Base-by-base conservation (phyloP, 1,140 invertebrate genomes). In the Cheumatopsyche charites region DNA sequence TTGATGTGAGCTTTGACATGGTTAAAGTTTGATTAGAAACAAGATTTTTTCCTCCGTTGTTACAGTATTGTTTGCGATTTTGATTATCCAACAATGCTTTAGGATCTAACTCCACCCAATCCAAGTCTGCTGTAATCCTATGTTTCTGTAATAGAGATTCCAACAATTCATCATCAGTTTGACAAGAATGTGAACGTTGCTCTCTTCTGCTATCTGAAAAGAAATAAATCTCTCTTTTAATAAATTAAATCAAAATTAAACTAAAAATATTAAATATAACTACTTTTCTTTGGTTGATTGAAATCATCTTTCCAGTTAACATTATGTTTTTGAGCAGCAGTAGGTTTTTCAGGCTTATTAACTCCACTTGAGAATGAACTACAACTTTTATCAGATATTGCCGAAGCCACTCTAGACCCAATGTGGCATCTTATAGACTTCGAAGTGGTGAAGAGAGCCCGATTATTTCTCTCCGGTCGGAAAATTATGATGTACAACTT, bases 401-500 rank as follows among this genome's bases (percentile, higher is more conserved):
- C 82, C 0, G 83, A 81, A 5, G 82, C 81, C 0, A 84, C 81
- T 49, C 80, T 79, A 7, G 83, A 80, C 21, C 91, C 92, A 76
- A 94, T 91, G 82, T 94, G 92, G 79, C 92, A 94, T 47, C 92
- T 83, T 19, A 94, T 90, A 25, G 89, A 88, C 79, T 91, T 92
- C 43, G 89, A 90, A 0, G 91, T 92, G 0, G 91, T 92, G 83
- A 94, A 94, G 66, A 89, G 86, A 2, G 90, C 88, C 47, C 93
- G 81, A 74, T 91, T 92, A 81, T 94, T 94, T 76, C 90, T 89
- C 80, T 93, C 91, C 0, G 92, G 92, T 68, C 88, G 85, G 67
- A 91, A 85, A 7, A 93, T 77, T 66, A 93, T 92, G 71, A 94
- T 91, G 79, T 92, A 94, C 1, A 93, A 78, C 83, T 94, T 93